Evolutionary conservation across 2,888 invertebrate genomes (phyloP).

Genomic region (Tiliacea aurago): DNA sequence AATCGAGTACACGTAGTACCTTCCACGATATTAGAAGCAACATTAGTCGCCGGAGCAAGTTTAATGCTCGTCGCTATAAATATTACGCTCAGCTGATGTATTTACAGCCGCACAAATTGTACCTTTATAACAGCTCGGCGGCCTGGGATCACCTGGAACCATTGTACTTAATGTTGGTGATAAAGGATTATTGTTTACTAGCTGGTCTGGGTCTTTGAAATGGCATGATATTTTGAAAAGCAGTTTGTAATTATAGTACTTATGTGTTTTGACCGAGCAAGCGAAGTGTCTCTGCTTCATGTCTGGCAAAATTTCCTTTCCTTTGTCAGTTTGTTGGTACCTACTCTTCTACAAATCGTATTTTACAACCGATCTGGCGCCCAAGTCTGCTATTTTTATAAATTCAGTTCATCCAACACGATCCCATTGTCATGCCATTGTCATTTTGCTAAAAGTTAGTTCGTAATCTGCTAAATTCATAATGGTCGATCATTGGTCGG

Average conservation of each 20-base stretch:
- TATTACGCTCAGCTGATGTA: constrained; percentile 70
- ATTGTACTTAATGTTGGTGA: constrained; percentile 57
- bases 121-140: constrained; percentile 57
- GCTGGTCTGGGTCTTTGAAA: constrained; percentile 1
- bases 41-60: constrained; percentile 74
- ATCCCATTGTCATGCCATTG: too few relatives aligned
- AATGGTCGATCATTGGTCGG: too few relatives aligned
- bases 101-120: constrained; percentile 65
- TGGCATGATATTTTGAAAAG: constrained; percentile 2
- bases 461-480: too few relatives aligned
- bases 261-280: too few relatives aligned
- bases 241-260: neutral
- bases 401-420: too few relatives aligned
- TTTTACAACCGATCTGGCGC: too few relatives aligned
- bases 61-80: constrained; percentile 75
- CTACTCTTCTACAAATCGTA: too few relatives aligned
- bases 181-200: constrained; percentile 49
- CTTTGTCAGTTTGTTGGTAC: too few relatives aligned
- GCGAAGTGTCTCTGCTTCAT: too few relatives aligned
- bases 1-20: constrained; percentile 46
- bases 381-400: too few relatives aligned
- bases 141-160: constrained; percentile 49
- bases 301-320: too few relatives aligned
- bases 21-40: constrained; percentile 67
- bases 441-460: too few relatives aligned